phyloP scores from a whole-genome alignment of 2,888 invertebrate genomes.

The Sialis fuliginosa region DNA sequence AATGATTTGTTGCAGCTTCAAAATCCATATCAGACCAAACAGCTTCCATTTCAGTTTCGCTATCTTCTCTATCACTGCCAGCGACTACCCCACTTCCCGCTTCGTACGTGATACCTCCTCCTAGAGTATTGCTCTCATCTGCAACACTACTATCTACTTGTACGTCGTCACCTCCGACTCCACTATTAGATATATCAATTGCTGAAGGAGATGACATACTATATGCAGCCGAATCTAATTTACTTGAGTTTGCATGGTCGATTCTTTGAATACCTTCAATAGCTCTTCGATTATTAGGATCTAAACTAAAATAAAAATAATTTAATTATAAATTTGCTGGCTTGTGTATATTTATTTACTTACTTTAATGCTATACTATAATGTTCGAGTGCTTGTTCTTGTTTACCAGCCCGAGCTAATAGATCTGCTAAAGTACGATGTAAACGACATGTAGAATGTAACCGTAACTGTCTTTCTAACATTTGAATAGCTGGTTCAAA shows the following conservation, averaged over 20 bases:
- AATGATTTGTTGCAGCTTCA: slow-evolving; percentile 20
- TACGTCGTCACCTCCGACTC: background rate
- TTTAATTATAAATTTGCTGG: background rate
- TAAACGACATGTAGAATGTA: slow-evolving; percentile 39
- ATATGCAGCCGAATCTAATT: slow-evolving; percentile 27
- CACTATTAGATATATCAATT: background rate
- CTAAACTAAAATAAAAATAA: slow-evolving; percentile 27
- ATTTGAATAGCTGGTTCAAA: slow-evolving; percentile 48
- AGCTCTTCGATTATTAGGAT: slow-evolving; percentile 43
- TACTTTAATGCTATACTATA: slow-evolving; percentile 47
- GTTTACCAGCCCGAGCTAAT: slow-evolving; percentile 38
- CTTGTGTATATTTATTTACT: slow-evolving; percentile 9
- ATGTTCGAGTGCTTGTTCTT: slow-evolving; percentile 50
- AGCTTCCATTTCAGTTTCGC: slow-evolving; percentile 35
- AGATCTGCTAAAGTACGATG: slow-evolving; percentile 50
- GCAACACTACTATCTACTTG: background rate
- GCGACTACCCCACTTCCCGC: background rate
- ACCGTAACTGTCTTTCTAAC: slow-evolving; percentile 43
- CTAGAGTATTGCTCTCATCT: background rate
- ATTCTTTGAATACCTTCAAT: slow-evolving; percentile 44
- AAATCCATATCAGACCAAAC: slow-evolving; percentile 42
- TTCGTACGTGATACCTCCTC: background rate
- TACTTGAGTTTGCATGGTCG: slow-evolving; percentile 25
- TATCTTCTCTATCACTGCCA: slow-evolving; percentile 19
- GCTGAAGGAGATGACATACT: slow-evolving; percentile 22